Percentiles rank a stretch among this genome's conserved stretches.
Evolutionary conservation across 2,888 invertebrate species (phyloP).

Genomic region (Thysanoteuthis rhombus): DNA sequence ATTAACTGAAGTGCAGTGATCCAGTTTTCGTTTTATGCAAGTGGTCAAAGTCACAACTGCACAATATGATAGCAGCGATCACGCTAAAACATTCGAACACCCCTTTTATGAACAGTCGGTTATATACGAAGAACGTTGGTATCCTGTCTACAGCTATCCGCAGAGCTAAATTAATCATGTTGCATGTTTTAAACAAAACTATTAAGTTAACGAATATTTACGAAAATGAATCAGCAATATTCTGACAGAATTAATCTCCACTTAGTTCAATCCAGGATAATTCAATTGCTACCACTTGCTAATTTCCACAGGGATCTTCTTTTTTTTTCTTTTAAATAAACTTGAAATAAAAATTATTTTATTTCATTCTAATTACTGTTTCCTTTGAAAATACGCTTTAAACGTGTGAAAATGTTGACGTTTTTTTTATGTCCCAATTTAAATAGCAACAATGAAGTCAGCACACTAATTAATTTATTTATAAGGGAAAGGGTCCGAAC

Average conservation of each 20-base stretch:
- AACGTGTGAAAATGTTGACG: background rate
- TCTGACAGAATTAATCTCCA: background rate
- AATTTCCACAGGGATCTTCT: background rate
- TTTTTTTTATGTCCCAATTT: background rate
- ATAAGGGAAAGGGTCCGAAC: background rate
- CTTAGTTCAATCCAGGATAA: background rate
- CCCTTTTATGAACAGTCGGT: too few relatives aligned
- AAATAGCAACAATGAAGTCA: background rate
- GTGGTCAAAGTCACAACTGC: too few relatives aligned
- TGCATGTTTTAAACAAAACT: too few relatives aligned
- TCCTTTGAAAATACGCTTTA: background rate
- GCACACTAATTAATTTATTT: background rate
- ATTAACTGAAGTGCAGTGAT: too few relatives aligned
- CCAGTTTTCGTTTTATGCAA: too few relatives aligned
- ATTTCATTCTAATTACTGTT: background rate
- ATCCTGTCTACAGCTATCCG: too few relatives aligned
- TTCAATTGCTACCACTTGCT: background rate
- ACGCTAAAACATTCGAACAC: too few relatives aligned
- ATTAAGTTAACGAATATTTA: background rate
- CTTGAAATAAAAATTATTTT: background rate
- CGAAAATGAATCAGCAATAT: background rate
- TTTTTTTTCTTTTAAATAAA: background rate
- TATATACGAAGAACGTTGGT: too few relatives aligned
- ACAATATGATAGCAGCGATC: too few relatives aligned
- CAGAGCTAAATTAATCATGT: too few relatives aligned